A percentile compares a stretch with the other conserved stretches of the same genome.
Conservation (phyloP, 2,888 invertebrate species). For the Mylabris sibirica region DNA sequence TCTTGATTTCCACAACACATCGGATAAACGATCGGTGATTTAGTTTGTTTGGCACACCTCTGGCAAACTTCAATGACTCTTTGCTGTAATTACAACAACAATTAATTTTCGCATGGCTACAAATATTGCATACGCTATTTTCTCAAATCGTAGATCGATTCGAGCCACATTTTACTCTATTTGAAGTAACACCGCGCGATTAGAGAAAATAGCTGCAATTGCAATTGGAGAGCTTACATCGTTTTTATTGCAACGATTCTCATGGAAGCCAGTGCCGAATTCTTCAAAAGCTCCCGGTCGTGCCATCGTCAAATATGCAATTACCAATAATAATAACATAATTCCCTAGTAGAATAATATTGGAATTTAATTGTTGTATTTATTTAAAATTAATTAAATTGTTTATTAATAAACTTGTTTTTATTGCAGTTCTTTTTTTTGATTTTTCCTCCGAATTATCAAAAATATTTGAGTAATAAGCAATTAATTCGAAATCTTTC, state of each 20-base stretch:
- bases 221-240: constrained; percentile 20
- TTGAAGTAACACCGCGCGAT: background rate
- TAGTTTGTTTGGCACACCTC: constrained; percentile 69
- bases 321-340: background rate
- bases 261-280: constrained; percentile 19
- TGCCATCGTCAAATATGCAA: constrained; percentile 7
- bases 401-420: background rate
- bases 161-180: too few species aligned
- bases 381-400: background rate
- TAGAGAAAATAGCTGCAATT: background rate
- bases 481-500: background rate
- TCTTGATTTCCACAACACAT: constrained; percentile 69
- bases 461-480: background rate
- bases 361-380: background rate
- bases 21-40: constrained; percentile 66
- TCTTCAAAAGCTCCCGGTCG: constrained; percentile 26
- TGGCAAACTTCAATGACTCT: constrained; percentile 65
- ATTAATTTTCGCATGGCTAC: background rate
- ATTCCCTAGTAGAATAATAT: background rate
- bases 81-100: background rate
- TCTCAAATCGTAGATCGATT: too few species aligned
- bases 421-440: background rate
- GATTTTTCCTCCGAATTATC: background rate
- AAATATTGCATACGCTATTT: too few species aligned
- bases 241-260: constrained; percentile 23